Percentiles rank a stretch among this genome's conserved stretches.
Evolutionary conservation across 2,888 invertebrate genomes (phyloP).

Genomic region (Arrhopalites spinosus): DNA sequence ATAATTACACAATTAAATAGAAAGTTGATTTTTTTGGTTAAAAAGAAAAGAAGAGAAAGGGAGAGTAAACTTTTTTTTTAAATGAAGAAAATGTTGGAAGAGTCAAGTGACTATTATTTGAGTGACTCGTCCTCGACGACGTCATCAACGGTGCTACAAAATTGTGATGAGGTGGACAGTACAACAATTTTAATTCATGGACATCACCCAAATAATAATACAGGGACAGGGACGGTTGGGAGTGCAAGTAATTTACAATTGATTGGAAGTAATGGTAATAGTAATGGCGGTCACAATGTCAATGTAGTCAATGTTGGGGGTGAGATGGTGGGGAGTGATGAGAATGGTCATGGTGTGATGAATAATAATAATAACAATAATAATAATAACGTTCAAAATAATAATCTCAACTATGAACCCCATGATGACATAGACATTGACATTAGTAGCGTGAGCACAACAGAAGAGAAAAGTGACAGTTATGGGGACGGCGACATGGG

Average conservation of each 20-base stretch:
- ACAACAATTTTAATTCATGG: conserved; percentile 44
- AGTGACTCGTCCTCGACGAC: conserved; percentile 56
- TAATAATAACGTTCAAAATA: conserved; percentile 12
- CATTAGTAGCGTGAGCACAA: conserved; percentile 6
- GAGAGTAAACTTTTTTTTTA: neutral
- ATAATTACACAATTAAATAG: neutral
- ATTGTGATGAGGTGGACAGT: conserved; percentile 49
- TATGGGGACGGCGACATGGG: conserved; percentile 34
- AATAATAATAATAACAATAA: conserved; percentile 25
- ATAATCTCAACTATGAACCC: conserved; percentile 26
- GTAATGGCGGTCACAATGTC: too few relatives aligned
- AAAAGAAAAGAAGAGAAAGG: neutral
- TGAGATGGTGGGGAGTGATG: neutral
- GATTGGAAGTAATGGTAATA: too few relatives aligned
- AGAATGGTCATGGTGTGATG: too few relatives aligned
- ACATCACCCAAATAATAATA: neutral
- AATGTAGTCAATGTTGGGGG: neutral
- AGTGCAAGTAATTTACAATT: too few relatives aligned
- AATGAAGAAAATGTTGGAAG: conserved; percentile 52
- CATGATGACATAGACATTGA: neutral
- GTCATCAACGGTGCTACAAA: conserved; percentile 45
- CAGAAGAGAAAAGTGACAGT: conserved; percentile 8
- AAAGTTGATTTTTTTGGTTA: too few relatives aligned
- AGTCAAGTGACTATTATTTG: conserved; percentile 56
- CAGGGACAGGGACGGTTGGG: too few relatives aligned